These are phyloP conservation scores for Bactericera cockerelli DNA, from an alignment of 1,140 invertebrate species.

Conservation along the genomic window DNA sequence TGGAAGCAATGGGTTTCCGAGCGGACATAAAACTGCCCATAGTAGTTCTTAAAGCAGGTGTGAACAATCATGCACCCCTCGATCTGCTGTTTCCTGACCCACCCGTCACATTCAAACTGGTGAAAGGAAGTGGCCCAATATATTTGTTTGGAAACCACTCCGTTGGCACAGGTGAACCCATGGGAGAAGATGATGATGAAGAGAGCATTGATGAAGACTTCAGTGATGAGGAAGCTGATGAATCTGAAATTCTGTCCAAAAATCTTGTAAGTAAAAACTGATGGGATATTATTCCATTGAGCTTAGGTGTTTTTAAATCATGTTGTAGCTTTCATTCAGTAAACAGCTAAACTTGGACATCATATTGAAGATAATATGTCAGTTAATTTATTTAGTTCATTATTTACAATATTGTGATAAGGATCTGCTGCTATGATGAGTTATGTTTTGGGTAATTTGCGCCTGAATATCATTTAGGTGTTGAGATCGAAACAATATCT, in stretches of 20 bases:
- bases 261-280: no score
- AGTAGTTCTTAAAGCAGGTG: conserved; percentile 57
- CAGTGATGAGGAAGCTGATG: conserved; percentile 55
- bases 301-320: no score
- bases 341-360: no score
- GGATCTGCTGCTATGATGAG: background rate
- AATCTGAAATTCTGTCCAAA: no score
- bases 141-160: conserved; percentile 70
- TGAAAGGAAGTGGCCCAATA: conserved; percentile 59
- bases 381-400: no score
- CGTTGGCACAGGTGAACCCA: conserved; percentile 46
- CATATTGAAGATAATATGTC: no score
- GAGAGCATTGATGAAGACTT: conserved; percentile 41
- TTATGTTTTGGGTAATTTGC: conserved; percentile 9
- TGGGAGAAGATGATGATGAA: conserved; percentile 55
- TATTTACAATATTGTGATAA: no score
- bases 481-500: no score
- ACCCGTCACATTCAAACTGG: conserved; percentile 62
- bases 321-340: no score
- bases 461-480: no score
- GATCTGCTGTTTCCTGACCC: conserved; percentile 72
- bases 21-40: conserved; percentile 58
- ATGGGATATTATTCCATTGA: no score
- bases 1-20: conserved; percentile 61
- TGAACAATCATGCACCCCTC: conserved; percentile 46